Conservation (phyloP, 1,140 invertebrate species). For the Glossosoma conforme region DNA sequence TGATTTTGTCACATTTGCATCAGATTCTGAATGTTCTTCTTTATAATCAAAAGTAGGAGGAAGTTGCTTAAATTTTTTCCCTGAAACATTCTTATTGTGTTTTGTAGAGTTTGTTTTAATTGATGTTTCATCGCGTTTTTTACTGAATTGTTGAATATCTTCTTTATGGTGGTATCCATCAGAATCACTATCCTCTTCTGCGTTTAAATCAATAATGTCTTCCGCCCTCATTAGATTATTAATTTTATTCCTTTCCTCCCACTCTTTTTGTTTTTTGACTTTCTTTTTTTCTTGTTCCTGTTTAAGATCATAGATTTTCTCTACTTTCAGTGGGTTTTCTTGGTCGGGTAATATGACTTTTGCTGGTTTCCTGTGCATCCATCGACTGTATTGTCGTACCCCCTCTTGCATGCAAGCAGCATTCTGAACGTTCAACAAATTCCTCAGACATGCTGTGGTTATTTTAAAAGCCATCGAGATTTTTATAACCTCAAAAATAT, state of each 20-base stretch:
- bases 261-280: neutral
- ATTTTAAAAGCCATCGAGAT: slow-evolving; percentile 10
- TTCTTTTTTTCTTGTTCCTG: neutral
- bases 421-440: slow-evolving; percentile 3
- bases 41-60: no score
- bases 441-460: neutral
- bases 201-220: slow-evolving; percentile 35
- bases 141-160: slow-evolving; percentile 15
- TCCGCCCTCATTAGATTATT: slow-evolving; percentile 2
- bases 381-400: slow-evolving; percentile 14
- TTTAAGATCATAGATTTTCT: slow-evolving; percentile 32
- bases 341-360: slow-evolving; percentile 16
- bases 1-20: neutral
- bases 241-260: no score
- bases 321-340: slow-evolving; percentile 28
- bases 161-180: slow-evolving; percentile 24
- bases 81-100: neutral
- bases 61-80: neutral
- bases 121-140: neutral
- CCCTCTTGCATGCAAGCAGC: neutral
- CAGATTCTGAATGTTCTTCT: no score
- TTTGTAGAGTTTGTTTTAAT: neutral
- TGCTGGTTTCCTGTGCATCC: slow-evolving; percentile 14
- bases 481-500: slow-evolving; percentile 14
- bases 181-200: slow-evolving; percentile 15